These are phyloP conservation scores for Sarcophaga subvicina DNA, from an alignment of 2,888 invertebrate genomes.

Conservation along the genomic window DNA sequence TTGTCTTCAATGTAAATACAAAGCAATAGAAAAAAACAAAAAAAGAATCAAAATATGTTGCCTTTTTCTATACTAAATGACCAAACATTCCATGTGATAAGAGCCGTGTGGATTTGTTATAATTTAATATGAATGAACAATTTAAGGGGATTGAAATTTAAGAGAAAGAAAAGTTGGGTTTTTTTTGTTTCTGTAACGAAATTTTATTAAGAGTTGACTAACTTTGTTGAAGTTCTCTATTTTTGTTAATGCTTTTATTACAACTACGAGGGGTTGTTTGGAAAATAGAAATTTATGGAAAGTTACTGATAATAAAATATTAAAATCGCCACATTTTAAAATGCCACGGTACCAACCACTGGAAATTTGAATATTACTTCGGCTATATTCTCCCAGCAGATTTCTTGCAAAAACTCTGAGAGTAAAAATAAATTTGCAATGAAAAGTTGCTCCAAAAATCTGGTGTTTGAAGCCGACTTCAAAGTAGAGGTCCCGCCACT, in stretches of 20 bases:
- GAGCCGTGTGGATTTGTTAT: conserved; percentile 2
- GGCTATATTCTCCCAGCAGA: no score
- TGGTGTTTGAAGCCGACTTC: no score
- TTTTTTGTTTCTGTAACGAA: conserved; percentile 26
- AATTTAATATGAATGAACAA: background rate
- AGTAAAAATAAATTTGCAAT: no score
- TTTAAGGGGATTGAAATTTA: conserved; percentile 17
- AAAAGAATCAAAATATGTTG: conserved; percentile 3
- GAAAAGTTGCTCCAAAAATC: no score
- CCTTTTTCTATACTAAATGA: conserved; percentile 47
- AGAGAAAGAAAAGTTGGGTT: conserved; percentile 1
- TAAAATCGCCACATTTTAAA: no score
- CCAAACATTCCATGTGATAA: conserved; percentile 20
- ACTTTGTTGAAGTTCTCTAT: conserved; percentile 35
- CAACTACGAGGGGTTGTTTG: conserved; percentile 10
- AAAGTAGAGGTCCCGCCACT: no score
- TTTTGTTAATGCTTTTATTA: background rate
- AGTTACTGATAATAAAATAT: no score
- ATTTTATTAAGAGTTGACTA: conserved; percentile 59
- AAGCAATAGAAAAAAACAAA: background rate
- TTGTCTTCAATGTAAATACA: no score
- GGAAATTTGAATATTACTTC: no score
- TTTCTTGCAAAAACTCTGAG: no score
- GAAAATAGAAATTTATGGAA: background rate
- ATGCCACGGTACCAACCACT: no score